Percentiles rank a stretch among this genome's conserved stretches.
phyloP scores from a whole-genome alignment of 2,113 vertebrate species.

The Tragelaphus buxtoni region DNA sequence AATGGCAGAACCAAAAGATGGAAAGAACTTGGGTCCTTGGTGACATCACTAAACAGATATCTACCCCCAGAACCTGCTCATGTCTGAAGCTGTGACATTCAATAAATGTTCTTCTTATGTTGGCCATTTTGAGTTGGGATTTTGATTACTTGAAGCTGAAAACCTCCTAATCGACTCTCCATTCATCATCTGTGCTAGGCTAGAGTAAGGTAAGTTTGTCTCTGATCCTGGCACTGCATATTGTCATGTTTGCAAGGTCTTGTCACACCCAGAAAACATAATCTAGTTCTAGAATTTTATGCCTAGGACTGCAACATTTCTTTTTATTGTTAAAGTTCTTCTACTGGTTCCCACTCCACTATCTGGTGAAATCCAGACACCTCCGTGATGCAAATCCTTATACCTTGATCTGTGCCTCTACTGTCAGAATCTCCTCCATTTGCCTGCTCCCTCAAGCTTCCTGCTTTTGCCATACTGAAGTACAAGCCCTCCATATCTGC shows the following conservation, averaged over 20 bases:
- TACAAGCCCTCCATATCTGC: too few species aligned
- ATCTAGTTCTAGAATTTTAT: background rate
- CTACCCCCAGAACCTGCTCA: background rate
- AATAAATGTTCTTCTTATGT: background rate
- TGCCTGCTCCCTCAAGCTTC: background rate
- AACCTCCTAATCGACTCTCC: background rate
- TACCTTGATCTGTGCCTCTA: background rate
- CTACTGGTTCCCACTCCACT: background rate
- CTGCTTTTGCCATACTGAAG: background rate
- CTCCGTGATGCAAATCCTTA: background rate
- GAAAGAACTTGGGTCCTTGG: background rate
- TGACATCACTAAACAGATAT: background rate
- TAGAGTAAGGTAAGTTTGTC: background rate
- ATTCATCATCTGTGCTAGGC: background rate
- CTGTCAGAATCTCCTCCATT: background rate
- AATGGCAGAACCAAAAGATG: background rate
- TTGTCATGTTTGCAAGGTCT: background rate
- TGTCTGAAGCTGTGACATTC: background rate
- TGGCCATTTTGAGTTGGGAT: background rate
- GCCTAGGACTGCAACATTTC: background rate
- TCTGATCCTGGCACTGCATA: background rate
- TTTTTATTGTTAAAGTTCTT: background rate
- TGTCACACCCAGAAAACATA: background rate
- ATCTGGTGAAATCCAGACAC: background rate
- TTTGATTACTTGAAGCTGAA: background rate